Conservation (phyloP, 1,140 invertebrate species). For the Brachionus koreanus region DNA sequence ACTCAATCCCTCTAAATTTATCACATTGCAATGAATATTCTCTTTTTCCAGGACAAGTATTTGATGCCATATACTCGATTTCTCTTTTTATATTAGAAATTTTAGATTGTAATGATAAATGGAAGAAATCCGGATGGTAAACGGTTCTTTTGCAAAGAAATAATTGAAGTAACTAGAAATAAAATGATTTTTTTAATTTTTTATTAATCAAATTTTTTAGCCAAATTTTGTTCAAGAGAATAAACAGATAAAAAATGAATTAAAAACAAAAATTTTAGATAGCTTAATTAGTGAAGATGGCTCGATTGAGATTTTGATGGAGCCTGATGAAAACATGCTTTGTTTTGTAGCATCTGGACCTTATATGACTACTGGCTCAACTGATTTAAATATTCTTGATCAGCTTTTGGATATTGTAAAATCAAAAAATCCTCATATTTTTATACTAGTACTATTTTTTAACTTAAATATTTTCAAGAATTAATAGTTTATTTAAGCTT, state of each 20-base stretch:
- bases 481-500: background rate
- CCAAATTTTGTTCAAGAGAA: background rate
- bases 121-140: conserved; percentile 35
- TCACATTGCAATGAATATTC: conserved; percentile 17
- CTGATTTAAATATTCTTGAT: background rate
- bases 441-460: conserved; percentile 22
- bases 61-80: background rate
- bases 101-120: conserved; percentile 35
- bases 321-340: background rate
- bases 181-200: background rate
- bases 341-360: conserved; percentile 33
- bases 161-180: background rate
- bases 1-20: conserved; percentile 27
- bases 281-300: background rate
- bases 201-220: background rate
- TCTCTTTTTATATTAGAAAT: background rate
- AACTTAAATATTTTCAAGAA: background rate
- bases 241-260: background rate
- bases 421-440: background rate
- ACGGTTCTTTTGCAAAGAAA: conserved; percentile 29
- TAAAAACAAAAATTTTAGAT: conserved; percentile 15
- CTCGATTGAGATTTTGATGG: background rate
- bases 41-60: conserved; percentile 42
- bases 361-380: conserved; percentile 9
- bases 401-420: background rate